These are phyloP conservation scores for Lagodon rhomboides DNA, from an alignment of 2,797 vertebrate species.

Conservation along the genomic window DNA sequence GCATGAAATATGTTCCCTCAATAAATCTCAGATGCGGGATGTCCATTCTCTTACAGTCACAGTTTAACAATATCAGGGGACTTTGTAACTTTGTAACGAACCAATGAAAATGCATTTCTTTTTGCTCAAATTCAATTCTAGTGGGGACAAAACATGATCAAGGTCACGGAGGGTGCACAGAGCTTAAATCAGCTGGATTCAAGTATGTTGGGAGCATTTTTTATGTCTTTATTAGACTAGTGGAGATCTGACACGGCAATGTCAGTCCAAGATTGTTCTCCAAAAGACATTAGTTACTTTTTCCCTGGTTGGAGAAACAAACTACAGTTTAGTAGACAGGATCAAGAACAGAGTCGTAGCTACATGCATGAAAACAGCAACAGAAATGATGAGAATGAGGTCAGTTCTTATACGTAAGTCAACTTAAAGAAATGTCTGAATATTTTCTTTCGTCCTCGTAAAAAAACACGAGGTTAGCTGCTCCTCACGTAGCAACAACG, in stretches of 20 bases:
- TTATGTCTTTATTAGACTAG: background rate
- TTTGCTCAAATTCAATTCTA: background rate
- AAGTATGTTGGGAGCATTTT: too few species aligned
- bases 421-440: background rate
- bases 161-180: background rate
- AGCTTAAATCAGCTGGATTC: background rate
- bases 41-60: background rate
- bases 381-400: background rate
- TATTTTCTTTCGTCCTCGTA: background rate
- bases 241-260: background rate
- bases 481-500: too few species aligned
- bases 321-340: background rate
- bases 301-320: background rate
- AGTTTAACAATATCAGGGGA: background rate
- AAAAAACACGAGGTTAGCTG: background rate
- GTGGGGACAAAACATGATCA: background rate
- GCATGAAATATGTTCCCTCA: constrained; percentile 1
- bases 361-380: background rate
- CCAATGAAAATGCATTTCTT: background rate
- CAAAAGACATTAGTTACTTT: background rate
- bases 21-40: background rate
- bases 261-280: background rate
- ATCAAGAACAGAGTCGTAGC: too few species aligned
- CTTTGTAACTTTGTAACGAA: background rate
- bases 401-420: background rate